Evolutionary conservation across 2,888 invertebrate species (phyloP), one percentile per base, ranked within the genome.

Genomic region (Torymus texanus): DNA sequence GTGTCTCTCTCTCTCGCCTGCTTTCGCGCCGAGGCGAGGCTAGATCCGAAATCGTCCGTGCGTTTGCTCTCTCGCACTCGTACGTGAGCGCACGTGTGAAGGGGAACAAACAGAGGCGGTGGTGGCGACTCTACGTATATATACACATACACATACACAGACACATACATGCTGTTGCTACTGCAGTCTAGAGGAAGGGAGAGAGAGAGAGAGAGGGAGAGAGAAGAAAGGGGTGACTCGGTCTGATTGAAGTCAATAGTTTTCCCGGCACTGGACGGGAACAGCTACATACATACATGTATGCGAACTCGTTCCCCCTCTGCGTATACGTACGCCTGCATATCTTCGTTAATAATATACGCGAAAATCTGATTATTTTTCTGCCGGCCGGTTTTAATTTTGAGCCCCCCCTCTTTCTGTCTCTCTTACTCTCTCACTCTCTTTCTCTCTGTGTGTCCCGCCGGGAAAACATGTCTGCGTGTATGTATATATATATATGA

Each of bases 351-450:
- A 88, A 88, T 89, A 88, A 88, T 89, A 88, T 87, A 88, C 87
- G 87, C 85, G 86, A 85, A 88, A 88, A 89, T 88, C 88, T 88
- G 88, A 89, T 89, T 89, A 88, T 88, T 89, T 89, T 88, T 88
- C 87, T 87, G 85, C 86, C 85, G 85, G 85, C 83, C 85, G 85
- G 86, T 88, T 89, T 89, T 89, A 88, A 88, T 89, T 88, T 87
- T 84, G 84, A 87, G 86, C 86, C 85, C 86, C 86, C 87, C 81
- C 62, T 58, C 70, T 63, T 53, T 55, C 63, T 70, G 51, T 70
- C 73, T 14, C 62, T 72, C 68, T 62, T 65, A 65, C 75, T 70
- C 73, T 14, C 62, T 72, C 68, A 58, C 68, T 67, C 75, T 59
- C 14, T 24, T 29, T 56, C 41, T 12, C 41, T 41, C 59, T 8